Percentiles rank a stretch among this genome's conserved stretches.
Conservation (phyloP, 2,797 vertebrate genomes). For the Danio aesculapii region DNA sequence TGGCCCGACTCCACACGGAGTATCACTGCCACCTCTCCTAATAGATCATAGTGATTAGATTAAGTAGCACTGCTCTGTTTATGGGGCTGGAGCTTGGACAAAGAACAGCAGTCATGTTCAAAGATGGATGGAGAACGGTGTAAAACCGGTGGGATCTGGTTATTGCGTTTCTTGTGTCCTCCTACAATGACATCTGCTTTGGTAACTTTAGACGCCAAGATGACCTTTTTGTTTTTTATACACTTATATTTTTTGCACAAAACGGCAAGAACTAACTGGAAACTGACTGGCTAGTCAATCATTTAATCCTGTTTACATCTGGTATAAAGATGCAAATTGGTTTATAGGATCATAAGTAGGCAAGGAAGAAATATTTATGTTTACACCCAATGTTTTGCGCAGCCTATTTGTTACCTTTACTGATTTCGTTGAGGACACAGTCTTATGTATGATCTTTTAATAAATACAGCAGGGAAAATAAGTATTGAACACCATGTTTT, state of each 20-base stretch:
- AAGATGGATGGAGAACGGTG: conserved; percentile 14
- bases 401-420: no score
- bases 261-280: neutral
- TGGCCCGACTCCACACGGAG: conserved; percentile 40
- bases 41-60: conserved; percentile 56
- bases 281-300: neutral
- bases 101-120: conserved; percentile 21
- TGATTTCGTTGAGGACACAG: no score
- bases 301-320: no score
- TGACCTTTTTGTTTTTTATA: neutral
- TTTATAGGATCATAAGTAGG: no score
- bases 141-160: conserved; percentile 3
- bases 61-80: conserved; percentile 38
- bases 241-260: neutral
- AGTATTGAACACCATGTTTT: no score
- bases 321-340: no score
- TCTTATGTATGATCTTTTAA: no score
- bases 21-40: conserved; percentile 43
- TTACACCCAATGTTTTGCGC: no score
- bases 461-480: no score
- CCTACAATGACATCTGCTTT: neutral
- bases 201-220: neutral
- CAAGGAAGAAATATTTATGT: no score
- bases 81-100: neutral
- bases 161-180: neutral